Conservation (phyloP, 2,113 vertebrate species). For the Rhipidura dahli region DNA sequence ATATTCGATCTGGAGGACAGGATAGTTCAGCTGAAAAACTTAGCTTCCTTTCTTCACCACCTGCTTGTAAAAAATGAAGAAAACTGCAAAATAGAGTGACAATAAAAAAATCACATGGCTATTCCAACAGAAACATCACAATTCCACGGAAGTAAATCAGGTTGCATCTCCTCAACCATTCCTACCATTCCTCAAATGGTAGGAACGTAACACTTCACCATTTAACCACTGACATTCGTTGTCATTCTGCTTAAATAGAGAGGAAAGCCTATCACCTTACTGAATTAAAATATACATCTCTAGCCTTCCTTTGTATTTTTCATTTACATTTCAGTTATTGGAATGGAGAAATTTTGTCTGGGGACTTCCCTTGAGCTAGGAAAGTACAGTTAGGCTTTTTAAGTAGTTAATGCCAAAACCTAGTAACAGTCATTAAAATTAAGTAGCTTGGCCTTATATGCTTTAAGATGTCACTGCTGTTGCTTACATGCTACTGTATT, state of each 20-base stretch:
- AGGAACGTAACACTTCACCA: background rate
- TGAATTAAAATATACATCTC: background rate
- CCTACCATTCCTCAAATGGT: too few relatives aligned
- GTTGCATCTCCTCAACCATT: background rate
- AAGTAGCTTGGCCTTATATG: background rate
- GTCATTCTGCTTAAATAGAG: background rate
- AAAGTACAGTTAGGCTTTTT: background rate
- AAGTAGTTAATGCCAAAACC: slow-evolving; percentile 10
- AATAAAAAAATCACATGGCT: background rate
- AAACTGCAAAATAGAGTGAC: background rate
- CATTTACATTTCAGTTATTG: background rate
- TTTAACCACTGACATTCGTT: background rate
- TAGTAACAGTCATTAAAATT: background rate
- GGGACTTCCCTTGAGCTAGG: background rate
- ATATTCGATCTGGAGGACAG: background rate
- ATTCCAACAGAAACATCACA: background rate
- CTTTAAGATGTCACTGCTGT: background rate
- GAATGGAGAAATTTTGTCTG: background rate
- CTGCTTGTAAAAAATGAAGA: background rate
- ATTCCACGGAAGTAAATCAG: background rate
- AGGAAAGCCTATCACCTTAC: background rate
- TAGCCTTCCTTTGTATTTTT: background rate
- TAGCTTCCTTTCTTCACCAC: background rate
- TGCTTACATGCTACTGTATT: background rate
- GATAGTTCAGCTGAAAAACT: background rate